phyloP scores from a whole-genome alignment of 2,888 invertebrate genomes.

The Agrilus mali region DNA sequence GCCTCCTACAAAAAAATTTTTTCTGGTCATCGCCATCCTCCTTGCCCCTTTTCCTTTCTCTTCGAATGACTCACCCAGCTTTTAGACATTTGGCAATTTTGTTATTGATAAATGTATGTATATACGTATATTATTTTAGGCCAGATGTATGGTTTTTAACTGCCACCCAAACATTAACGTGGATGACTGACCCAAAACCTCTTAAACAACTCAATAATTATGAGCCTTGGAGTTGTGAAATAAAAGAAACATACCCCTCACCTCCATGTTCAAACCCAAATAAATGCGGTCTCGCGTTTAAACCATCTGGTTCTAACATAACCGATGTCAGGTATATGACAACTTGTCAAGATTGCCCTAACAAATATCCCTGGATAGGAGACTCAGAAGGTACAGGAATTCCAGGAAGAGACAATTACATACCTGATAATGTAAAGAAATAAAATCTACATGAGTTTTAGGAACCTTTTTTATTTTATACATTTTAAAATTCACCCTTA shows the following conservation, averaged over 20 bases:
- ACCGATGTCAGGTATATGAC: constrained; percentile 78
- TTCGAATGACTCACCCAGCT: too few relatives aligned
- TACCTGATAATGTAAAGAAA: constrained; percentile 50
- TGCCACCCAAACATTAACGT: constrained; percentile 75
- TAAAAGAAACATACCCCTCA: constrained; percentile 52
- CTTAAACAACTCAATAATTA: constrained; percentile 53
- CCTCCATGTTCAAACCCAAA: constrained; percentile 69
- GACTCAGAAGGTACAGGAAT: constrained; percentile 76
- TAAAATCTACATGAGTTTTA: constrained; percentile 1
- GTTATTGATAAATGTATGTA: background rate
- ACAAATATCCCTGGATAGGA: constrained; percentile 77
- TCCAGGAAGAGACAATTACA: constrained; percentile 67
- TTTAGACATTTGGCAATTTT: background rate
- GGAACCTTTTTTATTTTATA: too few relatives aligned
- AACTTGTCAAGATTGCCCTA: constrained; percentile 76
- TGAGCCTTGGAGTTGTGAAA: constrained; percentile 74
- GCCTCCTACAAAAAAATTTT: too few relatives aligned
- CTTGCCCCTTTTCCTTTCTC: too few relatives aligned
- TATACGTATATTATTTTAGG: constrained; percentile 37
- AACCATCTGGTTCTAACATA: constrained; percentile 60
- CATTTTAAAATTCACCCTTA: too few relatives aligned
- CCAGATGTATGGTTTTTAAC: constrained; percentile 81
- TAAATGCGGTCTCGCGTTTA: constrained; percentile 74
- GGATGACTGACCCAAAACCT: constrained; percentile 78
- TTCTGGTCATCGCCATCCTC: too few relatives aligned